A percentile compares a stretch with the other conserved stretches of the same genome.
Conservation (phyloP, 2,113 vertebrate genomes). For the Panthera leo region DNA sequence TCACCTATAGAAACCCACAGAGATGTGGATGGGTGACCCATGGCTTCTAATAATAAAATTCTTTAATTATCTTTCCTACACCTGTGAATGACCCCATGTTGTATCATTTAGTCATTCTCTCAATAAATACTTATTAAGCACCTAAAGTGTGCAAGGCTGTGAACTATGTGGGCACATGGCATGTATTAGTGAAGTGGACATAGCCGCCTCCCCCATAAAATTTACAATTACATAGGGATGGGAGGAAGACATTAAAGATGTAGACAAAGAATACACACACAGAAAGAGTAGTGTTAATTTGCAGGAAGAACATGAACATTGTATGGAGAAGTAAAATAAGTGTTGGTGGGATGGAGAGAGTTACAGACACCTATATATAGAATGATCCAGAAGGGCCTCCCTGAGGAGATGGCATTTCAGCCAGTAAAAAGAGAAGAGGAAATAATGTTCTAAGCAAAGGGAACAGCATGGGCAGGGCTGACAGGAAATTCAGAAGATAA, state of each 20-base stretch:
- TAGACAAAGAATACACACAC: background rate
- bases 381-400: background rate
- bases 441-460: background rate
- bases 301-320: background rate
- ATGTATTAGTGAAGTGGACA: background rate
- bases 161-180: background rate
- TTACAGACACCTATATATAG: background rate
- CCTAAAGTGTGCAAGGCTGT: background rate
- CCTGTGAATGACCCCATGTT: background rate
- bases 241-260: background rate
- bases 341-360: background rate
- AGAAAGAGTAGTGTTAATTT: background rate
- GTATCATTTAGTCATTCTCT: background rate
- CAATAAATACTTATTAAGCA: background rate
- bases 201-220: background rate
- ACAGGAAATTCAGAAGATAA: background rate
- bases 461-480: background rate
- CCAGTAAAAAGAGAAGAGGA: background rate
- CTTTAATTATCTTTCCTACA: background rate
- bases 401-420: background rate
- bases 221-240: background rate
- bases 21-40: accelerated
- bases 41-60: background rate
- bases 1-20: background rate
- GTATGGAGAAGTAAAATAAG: background rate